Evolutionary conservation across 2,113 vertebrate genomes (phyloP).

Genomic region (Notothenia rossii): DNA sequence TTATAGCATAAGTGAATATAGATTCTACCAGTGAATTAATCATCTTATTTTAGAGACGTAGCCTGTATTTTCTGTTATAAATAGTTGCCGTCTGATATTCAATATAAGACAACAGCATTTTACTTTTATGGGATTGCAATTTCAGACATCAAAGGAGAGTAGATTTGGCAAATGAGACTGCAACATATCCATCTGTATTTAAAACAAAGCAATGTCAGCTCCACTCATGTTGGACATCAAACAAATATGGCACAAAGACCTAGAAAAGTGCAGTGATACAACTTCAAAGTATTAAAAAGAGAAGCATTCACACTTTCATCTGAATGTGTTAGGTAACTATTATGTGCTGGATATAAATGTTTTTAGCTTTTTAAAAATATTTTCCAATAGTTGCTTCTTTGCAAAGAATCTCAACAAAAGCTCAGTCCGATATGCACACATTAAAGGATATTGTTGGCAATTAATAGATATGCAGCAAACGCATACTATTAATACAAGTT

Average conservation of each 20-base stretch:
- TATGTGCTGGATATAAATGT: not conserved
- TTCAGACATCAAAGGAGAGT: constrained; percentile 76
- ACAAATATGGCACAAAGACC: constrained; percentile 50
- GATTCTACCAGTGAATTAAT: not conserved
- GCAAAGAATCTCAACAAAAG: constrained; percentile 3
- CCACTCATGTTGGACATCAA: constrained; percentile 65
- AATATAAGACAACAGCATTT: constrained; percentile 31
- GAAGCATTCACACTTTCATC: constrained; percentile 55
- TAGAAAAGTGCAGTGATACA: constrained; percentile 61
- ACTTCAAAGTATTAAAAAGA: constrained; percentile 66
- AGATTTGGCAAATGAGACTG: constrained; percentile 63
- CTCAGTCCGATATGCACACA: not conserved
- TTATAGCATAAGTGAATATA: constrained; percentile 1
- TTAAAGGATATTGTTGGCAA: not conserved
- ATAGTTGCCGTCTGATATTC: constrained; percentile 2
- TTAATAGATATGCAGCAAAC: not conserved
- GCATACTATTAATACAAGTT: too few relatives aligned
- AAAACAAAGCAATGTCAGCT: constrained; percentile 65
- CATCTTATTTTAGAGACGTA: not conserved
- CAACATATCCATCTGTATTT: constrained; percentile 63
- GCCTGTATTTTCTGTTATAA: not conserved
- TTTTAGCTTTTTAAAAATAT: not conserved
- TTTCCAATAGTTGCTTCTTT: constrained; percentile 6
- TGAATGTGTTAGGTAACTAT: constrained; percentile 13
- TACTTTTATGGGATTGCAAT: constrained; percentile 55